Evolutionary conservation across 2,888 invertebrate species (phyloP).

Genomic region (Calameuta pallipes): DNA sequence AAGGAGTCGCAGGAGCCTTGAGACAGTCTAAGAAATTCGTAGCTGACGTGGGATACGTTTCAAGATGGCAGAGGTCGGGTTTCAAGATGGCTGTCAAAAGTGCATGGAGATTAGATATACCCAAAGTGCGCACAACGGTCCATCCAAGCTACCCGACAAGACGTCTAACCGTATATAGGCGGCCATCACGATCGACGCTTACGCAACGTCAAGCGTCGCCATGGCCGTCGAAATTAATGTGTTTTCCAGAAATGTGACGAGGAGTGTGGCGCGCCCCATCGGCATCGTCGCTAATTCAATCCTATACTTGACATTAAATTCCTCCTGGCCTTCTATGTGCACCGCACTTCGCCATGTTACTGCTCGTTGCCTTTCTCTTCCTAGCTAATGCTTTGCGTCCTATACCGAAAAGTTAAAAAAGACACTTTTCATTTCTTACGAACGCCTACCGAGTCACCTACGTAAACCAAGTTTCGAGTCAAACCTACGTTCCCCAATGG

Average conservation of each 20-base stretch:
- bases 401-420: not conserved
- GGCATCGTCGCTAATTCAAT: conserved; percentile 39
- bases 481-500: not conserved
- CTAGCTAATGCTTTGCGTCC: not conserved
- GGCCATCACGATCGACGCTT: conserved; percentile 25
- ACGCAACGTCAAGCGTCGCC: conserved; percentile 2
- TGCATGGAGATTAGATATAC: conserved; percentile 57
- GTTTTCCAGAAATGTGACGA: conserved; percentile 30
- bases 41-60: not conserved
- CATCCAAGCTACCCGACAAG: not conserved
- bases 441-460: not conserved
- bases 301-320: conserved; percentile 64
- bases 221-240: conserved; percentile 36
- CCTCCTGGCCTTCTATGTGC: conserved; percentile 58
- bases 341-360: conserved; percentile 15
- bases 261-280: not conserved
- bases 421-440: not conserved
- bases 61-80: conserved; percentile 26
- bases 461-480: not conserved
- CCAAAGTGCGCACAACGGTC: not conserved
- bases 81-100: conserved; percentile 62
- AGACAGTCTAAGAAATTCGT: conserved; percentile 18
- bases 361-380: not conserved
- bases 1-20: conserved; percentile 30
- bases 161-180: conserved; percentile 10